Conservation (phyloP, 2,888 invertebrate genomes). For the Tachystola acroxantha region DNA sequence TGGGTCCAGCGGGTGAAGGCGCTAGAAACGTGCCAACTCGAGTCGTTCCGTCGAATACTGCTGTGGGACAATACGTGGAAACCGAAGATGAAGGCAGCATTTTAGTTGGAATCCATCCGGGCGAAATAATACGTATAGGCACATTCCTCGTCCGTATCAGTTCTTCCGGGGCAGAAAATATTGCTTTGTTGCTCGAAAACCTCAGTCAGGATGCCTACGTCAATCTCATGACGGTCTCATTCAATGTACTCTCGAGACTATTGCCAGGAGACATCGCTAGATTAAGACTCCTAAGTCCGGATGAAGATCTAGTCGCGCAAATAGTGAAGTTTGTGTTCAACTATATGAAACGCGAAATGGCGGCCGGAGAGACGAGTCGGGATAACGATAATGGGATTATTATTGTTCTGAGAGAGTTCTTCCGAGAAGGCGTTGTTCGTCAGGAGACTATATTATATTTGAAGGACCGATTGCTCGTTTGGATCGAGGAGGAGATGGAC, state of each 20-base stretch:
- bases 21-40: slow-evolving; percentile 48
- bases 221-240: slow-evolving; percentile 56
- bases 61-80: slow-evolving; percentile 31
- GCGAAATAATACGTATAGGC: slow-evolving; percentile 60
- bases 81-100: slow-evolving; percentile 29
- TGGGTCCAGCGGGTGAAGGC: slow-evolving; percentile 46
- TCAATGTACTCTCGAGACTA: slow-evolving; percentile 51
- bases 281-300: slow-evolving; percentile 52
- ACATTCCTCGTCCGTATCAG: slow-evolving; percentile 49
- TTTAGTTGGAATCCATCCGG: slow-evolving; percentile 55
- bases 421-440: slow-evolving; percentile 58
- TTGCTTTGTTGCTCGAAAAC: slow-evolving; percentile 49
- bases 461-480: slow-evolving; percentile 44
- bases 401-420: slow-evolving; percentile 57
- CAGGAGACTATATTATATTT: slow-evolving; percentile 51
- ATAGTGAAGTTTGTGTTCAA: slow-evolving; percentile 63
- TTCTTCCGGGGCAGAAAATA: slow-evolving; percentile 51
- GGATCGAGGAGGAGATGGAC: slow-evolving; percentile 44
- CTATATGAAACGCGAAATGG: slow-evolving; percentile 56
- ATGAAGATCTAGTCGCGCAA: slow-evolving; percentile 60
- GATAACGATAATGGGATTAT: slow-evolving; percentile 54
- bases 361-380: slow-evolving; percentile 46
- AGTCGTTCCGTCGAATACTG: slow-evolving; percentile 29
- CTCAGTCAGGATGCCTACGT: slow-evolving; percentile 56
- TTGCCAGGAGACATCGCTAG: slow-evolving; percentile 55